Base-by-base conservation (phyloP, 2,888 invertebrate species). In the Plagodis dolabraria region DNA sequence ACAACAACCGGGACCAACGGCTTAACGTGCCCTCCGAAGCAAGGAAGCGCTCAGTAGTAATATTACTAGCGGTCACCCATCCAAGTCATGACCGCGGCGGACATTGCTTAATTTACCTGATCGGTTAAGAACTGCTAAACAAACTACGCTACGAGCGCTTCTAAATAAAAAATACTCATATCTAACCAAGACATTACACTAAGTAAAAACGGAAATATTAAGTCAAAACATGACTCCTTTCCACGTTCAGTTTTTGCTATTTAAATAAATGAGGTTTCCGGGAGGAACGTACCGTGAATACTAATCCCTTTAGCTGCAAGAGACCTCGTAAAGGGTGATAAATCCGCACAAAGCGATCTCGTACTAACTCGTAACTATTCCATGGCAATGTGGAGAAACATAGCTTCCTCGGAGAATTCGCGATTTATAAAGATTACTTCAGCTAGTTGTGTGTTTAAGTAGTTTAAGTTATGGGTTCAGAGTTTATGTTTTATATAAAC, bases 261-360 rank as follows among this genome's bases (percentile, higher is more conserved):
- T 69, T 69, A 67, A 69, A 69, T 67, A 67, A 69, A 69, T 69
- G 69, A 69, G 67, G 64, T 67, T 69, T 61, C 63, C 58, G 48
- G 52, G 50, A 44, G 45, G 38, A 38, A 44, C 61, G 63, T 60
- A 64, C 59, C 33, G 35, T 12, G 69, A 67, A 67, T 69, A 69
- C 65, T 69, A 69, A 69, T 67, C 64, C 50, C 44, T 43, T 47
- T 45, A 42, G 53, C 60, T 63, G 64, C 64, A 63, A 64, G 63
- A 59, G 59, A 61, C 58, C 60, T 11, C 43, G 64, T 63, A 58
- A 63, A 53, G 63, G 64, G 63, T 60, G 61, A 69, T 69, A 67
- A 67, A 69, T 67, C 65, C 63, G 60, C 42, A 60, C 67, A 61
- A 60, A 64, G 63, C 65, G 47, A 40, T 40, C 10, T 10, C 40